Evolutionary conservation across 2,113 vertebrate species (phyloP).

Genomic region (Miniopterus natalensis): DNA sequence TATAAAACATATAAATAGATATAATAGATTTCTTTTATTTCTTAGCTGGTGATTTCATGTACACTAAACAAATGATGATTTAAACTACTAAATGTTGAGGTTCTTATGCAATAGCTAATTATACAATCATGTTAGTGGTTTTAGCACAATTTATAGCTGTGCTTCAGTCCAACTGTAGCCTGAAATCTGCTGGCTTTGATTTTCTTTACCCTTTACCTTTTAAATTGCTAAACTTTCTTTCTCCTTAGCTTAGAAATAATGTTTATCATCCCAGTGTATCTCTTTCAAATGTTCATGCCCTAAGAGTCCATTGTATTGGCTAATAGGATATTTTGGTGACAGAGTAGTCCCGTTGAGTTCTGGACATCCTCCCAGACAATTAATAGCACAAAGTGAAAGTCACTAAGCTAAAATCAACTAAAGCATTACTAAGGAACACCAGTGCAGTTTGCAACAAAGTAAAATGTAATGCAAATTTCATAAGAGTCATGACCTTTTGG

Average conservation of each 20-base stretch:
- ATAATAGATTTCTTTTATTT: background rate
- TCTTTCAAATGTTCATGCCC: background rate
- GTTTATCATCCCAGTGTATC: background rate
- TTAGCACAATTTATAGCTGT: background rate
- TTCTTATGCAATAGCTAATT: background rate
- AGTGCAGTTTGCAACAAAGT: background rate
- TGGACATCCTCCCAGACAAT: background rate
- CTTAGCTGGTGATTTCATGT: background rate
- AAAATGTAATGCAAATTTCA: background rate
- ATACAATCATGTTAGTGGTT: background rate
- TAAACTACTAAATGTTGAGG: background rate
- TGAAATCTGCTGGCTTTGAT: constrained; percentile 32
- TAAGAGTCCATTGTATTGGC: background rate
- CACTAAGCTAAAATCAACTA: background rate
- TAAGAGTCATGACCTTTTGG: background rate
- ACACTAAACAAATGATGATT: background rate
- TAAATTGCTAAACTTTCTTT: background rate
- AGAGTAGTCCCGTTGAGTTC: background rate
- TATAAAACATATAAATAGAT: background rate
- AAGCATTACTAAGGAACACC: background rate
- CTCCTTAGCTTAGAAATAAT: background rate
- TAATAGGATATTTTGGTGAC: background rate
- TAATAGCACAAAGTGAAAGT: background rate
- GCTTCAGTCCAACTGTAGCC: background rate
- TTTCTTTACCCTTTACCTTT: background rate